Base-by-base conservation (phyloP, 2,888 invertebrate species). In the Dryobotodes eremita region DNA sequence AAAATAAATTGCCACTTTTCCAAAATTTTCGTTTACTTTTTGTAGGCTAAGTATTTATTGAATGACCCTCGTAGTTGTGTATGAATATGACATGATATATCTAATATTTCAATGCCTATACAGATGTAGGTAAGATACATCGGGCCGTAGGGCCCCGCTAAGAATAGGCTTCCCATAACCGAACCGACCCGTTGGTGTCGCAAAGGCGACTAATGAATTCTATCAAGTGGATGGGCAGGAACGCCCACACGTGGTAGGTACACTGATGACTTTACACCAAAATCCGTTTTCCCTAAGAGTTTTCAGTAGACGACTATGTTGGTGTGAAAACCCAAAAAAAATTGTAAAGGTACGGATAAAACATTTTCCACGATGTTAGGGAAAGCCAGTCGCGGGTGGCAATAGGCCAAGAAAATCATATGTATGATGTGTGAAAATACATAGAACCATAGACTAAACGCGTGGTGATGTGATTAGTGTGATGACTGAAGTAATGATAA, bases 131-230 rank as follows among this genome's bases (percentile, higher is more conserved):
- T 31, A 75, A n/a, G 26, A 71, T 31, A 72, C 46, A 71, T 59
- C 71, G 55, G 46, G 48, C 36, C 73, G 64, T 71, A 26, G 71
- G 61, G 75, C n/a, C 13, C 72, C 31, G 65, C 86, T 83, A 84
- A 84, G 84, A 84, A 84, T 84, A 84, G 84, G 75, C 23, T 73
- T 73, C 72, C 78, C 70, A 68, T 85, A 72, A 71, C 62, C 71
- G 74, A 82, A 82, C 77, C 83, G 81, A 64, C 50, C 71, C 83
- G 84, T 84, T 83, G 86, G 86, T 86, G 84, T 83, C n/a, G 86
- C 20, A 78, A 86, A 83, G 86, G 86, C 66, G 78, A 73, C 83
- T 84, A 83, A 84, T 84, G 78, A 83, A 84, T 71, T 79, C 66
- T 73, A 86, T 84, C 84, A 86, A 86, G 86, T 86, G 86, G 79